phyloP scores from a whole-genome alignment of 1,140 invertebrate genomes.

The Drosophila equinoxialis region DNA sequence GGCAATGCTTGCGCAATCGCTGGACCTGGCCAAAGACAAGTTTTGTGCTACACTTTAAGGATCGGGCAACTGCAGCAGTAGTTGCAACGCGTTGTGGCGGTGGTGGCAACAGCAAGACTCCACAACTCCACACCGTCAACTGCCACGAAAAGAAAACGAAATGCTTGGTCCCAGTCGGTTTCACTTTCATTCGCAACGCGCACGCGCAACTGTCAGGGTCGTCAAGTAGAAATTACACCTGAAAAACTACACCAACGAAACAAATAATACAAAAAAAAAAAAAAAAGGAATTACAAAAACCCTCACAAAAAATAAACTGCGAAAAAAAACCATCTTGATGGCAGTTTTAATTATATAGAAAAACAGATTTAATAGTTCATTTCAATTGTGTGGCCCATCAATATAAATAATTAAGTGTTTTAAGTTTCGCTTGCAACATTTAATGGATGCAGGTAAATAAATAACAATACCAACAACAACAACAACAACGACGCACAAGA shows the following conservation, averaged over 20 bases:
- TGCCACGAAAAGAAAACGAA: constrained; percentile 77
- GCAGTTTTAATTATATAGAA: constrained; percentile 12
- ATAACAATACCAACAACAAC: neutral
- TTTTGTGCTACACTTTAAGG: constrained; percentile 79
- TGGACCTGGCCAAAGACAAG: constrained; percentile 53
- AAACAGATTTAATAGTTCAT: constrained; percentile 52
- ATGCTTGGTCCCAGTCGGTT: constrained; percentile 69
- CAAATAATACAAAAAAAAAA: neutral
- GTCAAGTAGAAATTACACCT: constrained; percentile 38
- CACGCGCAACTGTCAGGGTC: constrained; percentile 73
- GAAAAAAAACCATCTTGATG: constrained; percentile 32
- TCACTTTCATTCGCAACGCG: constrained; percentile 82
- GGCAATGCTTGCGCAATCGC: constrained; percentile 65
- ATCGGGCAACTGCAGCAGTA: constrained; percentile 43
- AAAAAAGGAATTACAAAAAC: neutral
- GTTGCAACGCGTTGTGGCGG: constrained; percentile 1
- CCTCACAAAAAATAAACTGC: neutral
- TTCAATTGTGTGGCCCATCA: constrained; percentile 51
- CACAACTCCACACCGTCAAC: constrained; percentile 16
- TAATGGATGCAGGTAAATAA: constrained; percentile 76
- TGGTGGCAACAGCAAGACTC: constrained; percentile 23
- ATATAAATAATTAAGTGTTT: constrained; percentile 66
- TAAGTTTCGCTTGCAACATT: constrained; percentile 41
- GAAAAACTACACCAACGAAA: constrained; percentile 11
- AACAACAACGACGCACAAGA: neutral